A percentile compares a stretch with the other conserved stretches of the same genome.
These are phyloP conservation scores for Himalopsyche anomala DNA, from an alignment of 2,888 invertebrate species.

Conservation along the genomic window DNA sequence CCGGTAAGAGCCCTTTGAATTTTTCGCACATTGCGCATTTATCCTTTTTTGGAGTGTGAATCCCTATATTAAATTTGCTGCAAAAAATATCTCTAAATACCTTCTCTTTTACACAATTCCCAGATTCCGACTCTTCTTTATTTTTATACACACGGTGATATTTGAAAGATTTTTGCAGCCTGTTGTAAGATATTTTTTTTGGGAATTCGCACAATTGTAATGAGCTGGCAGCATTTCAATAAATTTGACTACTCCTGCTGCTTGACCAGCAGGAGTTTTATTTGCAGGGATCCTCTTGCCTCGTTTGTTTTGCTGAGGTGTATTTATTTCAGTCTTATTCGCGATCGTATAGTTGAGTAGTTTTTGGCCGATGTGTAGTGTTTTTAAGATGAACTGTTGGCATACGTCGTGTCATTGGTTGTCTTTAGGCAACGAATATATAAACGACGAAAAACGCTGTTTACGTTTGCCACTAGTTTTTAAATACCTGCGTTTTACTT, in stretches of 20 bases:
- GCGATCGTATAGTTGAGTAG: not conserved
- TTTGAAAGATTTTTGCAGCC: no score
- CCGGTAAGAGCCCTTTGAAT: not conserved
- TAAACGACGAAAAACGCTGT: not conserved
- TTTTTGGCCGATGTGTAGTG: not conserved
- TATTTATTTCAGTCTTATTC: not conserved
- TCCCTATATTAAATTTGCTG: not conserved
- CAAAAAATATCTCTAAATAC: not conserved
- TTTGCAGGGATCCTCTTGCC: not conserved
- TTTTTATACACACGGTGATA: no score
- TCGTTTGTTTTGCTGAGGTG: not conserved
- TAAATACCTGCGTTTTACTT: not conserved
- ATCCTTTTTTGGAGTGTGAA: not conserved
- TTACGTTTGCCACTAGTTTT: not conserved
- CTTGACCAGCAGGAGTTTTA: not conserved
- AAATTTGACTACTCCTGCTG: not conserved
- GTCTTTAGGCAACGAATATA: not conserved
- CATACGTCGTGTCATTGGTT: not conserved
- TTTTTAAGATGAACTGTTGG: conserved; percentile 12
- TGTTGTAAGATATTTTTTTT: not conserved
- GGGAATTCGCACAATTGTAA: not conserved
- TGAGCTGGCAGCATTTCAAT: not conserved
- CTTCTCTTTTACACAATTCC: not conserved
- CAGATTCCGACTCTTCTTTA: no score
- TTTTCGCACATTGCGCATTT: not conserved